Conservation (phyloP, 2,113 vertebrate species). For the Upupa epops region DNA sequence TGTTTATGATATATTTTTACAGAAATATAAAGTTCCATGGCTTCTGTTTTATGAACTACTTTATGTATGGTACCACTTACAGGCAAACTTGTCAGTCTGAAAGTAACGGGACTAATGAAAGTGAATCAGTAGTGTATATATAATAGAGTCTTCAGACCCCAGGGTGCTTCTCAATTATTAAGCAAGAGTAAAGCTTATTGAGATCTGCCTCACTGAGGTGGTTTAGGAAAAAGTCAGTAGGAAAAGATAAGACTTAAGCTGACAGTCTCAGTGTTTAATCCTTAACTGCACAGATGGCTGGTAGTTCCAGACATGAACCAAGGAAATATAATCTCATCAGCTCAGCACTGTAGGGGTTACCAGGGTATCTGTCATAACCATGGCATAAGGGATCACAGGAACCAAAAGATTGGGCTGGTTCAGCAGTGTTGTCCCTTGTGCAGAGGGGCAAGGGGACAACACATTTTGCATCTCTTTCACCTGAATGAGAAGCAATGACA, state of each 20-base stretch:
- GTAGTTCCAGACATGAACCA: background rate
- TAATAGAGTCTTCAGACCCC: background rate
- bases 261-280: background rate
- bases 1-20: background rate
- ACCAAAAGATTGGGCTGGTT: background rate
- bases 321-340: background rate
- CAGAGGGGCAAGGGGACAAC: background rate
- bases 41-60: background rate
- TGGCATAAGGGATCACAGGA: background rate
- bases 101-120: background rate
- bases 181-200: slow-evolving; percentile 4
- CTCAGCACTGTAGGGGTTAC: background rate
- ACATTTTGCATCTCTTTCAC: background rate
- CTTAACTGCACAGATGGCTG: background rate
- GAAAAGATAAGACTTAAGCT: slow-evolving; percentile 1
- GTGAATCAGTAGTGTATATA: background rate
- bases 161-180: background rate
- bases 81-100: background rate
- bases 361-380: background rate
- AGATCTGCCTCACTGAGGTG: background rate
- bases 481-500: background rate
- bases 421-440: background rate
- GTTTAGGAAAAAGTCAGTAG: background rate
- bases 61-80: background rate
- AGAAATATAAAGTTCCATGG: background rate